Base-by-base conservation (phyloP, 2,113 vertebrate genomes). In the Nycticorax nycticorax region DNA sequence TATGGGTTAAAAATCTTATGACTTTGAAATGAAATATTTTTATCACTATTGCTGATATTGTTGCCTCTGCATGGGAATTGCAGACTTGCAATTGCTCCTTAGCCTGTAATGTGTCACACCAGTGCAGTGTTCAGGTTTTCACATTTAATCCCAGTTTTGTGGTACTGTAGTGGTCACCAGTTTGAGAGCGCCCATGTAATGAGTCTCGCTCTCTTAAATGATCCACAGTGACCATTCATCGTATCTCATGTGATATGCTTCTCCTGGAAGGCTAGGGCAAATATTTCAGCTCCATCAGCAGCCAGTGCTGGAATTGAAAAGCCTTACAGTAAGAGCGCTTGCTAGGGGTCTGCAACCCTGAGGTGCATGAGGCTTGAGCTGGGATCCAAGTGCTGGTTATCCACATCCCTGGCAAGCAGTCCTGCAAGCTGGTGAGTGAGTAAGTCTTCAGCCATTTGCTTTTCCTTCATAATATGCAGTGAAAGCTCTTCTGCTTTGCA, bases 11-110 rank as follows among this genome's bases (percentile, higher is more conserved):
- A 73, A 79, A 75, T 55, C 21, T 41, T 33, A 3, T 1, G 5
- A 24, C 13, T 74, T 66, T 43, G 30, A 84, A 72, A 19, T 33
- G 10, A 28, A 1, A 11, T 10, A 17, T 20, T 41, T 73, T 79
- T 24, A 8, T 71, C 9, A 1, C 14, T 57, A 1, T 52, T 0
- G 0, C 37, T 78, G 48, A 24, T 43, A 13, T n/a, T 63, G 9
- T 78, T 89, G 33, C 26, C 9, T 73, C 48, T 72, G 18, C 20
- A 8, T 41, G 17, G 50, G 28, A 62, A 24, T 3, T 35, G 20
- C 20, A 48, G 48, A 17, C 60, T 56, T 85, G 26, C 12, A 39
- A 6, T 50, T 37, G 19, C 20, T 80, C n/a, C 3, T 0, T 71
- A 24, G 32, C 41, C 52, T 83, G 12, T 24, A 37, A 35, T 83